Percentiles rank a stretch among this genome's conserved stretches.
These are phyloP conservation scores for Dromiciops gliroides DNA, from an alignment of 2,113 vertebrate species.

Conservation along the genomic window DNA sequence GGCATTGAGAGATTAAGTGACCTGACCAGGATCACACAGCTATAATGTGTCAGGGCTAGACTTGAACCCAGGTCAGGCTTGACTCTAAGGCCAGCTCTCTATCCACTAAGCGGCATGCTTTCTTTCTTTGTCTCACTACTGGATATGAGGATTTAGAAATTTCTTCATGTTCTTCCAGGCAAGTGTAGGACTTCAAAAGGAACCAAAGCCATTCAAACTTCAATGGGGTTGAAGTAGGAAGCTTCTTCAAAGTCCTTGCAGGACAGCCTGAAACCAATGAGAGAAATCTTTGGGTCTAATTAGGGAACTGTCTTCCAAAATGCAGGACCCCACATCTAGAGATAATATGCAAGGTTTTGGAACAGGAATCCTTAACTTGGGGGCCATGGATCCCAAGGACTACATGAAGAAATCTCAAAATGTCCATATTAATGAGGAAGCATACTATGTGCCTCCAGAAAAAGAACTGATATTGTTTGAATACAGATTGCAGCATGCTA, in stretches of 20 bases:
- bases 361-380: background rate
- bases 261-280: background rate
- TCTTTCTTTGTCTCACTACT: background rate
- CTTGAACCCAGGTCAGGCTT: background rate
- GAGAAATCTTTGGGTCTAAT: background rate
- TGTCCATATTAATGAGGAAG: too few species aligned
- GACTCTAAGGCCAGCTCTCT: background rate
- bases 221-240: background rate
- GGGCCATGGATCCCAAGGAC: background rate
- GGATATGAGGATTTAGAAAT: background rate
- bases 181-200: background rate
- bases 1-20: background rate
- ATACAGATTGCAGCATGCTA: too few species aligned
- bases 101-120: background rate
- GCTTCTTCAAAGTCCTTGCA: background rate
- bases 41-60: background rate
- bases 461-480: too few species aligned
- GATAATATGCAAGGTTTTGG: background rate
- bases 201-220: background rate
- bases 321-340: background rate
- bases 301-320: background rate
- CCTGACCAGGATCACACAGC: background rate
- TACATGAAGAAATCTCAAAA: background rate
- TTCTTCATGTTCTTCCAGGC: background rate
- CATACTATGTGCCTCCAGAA: too few species aligned